Evolutionary conservation across 1,140 invertebrate genomes (phyloP), one percentile per base, ranked within the genome.

Genomic region (Drosophila kohkoa): DNA sequence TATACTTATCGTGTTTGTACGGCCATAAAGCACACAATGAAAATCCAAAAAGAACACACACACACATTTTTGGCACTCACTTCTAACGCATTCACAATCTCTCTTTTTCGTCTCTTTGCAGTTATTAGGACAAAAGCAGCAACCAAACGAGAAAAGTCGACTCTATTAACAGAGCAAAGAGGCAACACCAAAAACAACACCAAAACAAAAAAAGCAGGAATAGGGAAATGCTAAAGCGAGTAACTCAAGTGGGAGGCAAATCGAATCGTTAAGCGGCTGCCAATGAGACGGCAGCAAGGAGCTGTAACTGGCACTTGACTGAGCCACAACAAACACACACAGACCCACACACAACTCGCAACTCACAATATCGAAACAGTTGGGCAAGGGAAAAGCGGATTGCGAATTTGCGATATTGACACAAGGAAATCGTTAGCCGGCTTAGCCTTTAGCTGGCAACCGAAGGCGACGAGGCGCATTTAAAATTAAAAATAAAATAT

Each of bases 391-490:
- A 59, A 87, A 89, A 89, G 88, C 85, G 81, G 85, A 89, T 89
- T 89, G 71, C 49, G 78, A 89, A 77, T 89, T 85, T 73, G 72
- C 67, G 73, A 74, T 90, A 89, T 89, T 89, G 86, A 89, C 86
- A 90, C 76, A 89, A 79, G 86, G 86, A 90, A 89, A 89, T 86
- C 86, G 86, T 89, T 86, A 90, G 82, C 81, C 87, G 79, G 86
- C 81, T 89, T 82, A 90, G 81, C 67, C 67, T 60, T n/a, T 10
- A 38, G 68, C 76, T 67, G 59, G 55, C 60, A 62, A 48, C n/a
- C 59, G 71, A 52, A 38, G 54, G 8, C 45, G 25, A 32, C 20
- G 16, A 51, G 58, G 48, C 63, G 43, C 59, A 88, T 89, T 88
- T 88, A 80, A 88, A 87, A 88, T 88, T 88, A 86, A 87, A 78